Base-by-base conservation (phyloP, 2,113 vertebrate species). In the Ciconia boyciana region DNA sequence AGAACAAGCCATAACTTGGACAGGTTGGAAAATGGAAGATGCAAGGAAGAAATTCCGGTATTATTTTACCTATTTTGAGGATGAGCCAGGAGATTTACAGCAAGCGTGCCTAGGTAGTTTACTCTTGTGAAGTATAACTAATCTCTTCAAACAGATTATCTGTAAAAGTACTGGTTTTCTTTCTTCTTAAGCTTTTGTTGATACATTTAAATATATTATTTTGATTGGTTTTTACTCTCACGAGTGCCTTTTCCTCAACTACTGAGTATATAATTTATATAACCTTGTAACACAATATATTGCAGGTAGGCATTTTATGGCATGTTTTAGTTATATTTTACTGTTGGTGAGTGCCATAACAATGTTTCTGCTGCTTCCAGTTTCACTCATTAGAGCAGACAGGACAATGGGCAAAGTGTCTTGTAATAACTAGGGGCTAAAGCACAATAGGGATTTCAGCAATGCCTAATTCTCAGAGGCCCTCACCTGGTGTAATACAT, bases 241-340 rank as follows among this genome's bases (percentile, higher is more conserved):
- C 0, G 31, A 72, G 89, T 71, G 25, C 13, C 25, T 82, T 89
- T 82, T 76, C 52, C 77, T 94, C 66, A 91, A 43, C 69, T 83
- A 60, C 55, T 44, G 57, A 76, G 22, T 22, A 32, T 75, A 60
- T 91, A 78, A 55, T 91, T 79, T 93, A 81, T 89, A 72, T 49
- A 87, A 69, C 41, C 52, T 68, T 76, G 74, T 84, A 92, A 72
- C 22, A 55, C 43, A 64, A 4, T 93, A 52, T 52, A 71, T 74
- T 89, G 69, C 89, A 95, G 76, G 83, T 65, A 87, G 80, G 34
- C 28, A 49, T 77, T 94, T 94, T 65, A 82, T 79, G 54, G 26
- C 71, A 65, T 34, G 7, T 89, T 95, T 93, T 89, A 85, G 91
- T 91, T 91, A 44, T 72, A 60, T 82, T 92, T 84, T 87, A 69